Evolutionary conservation across 2,797 vertebrate species (phyloP).

Genomic region (Catamblyrhynchus diadema): DNA sequence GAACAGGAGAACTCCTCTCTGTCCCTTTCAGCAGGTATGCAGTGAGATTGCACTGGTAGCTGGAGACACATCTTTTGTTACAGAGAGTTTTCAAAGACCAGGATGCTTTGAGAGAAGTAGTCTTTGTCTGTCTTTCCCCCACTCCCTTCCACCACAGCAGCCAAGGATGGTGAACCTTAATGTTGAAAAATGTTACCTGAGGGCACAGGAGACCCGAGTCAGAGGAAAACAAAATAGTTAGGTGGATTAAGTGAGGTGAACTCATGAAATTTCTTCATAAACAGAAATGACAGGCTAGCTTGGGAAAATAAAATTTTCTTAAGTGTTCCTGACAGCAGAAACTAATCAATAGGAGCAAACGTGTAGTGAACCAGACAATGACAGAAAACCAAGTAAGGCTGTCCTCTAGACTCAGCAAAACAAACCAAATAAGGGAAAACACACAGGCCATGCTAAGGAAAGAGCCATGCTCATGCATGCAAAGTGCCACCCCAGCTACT

Average conservation of each 20-base stretch:
- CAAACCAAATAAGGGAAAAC: background rate
- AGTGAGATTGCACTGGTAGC: background rate
- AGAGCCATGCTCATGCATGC: rapidly evolving
- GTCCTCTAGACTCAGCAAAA: background rate
- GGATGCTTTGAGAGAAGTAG: background rate
- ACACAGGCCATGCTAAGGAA: rapidly evolving
- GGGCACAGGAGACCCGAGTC: background rate
- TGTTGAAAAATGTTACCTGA: background rate
- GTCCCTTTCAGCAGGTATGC: background rate
- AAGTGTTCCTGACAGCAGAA: constrained; percentile 29
- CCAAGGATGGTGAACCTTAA: background rate
- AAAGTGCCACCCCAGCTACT: background rate
- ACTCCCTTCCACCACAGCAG: background rate
- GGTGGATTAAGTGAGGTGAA: constrained; percentile 26
- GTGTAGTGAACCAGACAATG: rapidly evolving
- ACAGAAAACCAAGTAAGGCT: background rate
- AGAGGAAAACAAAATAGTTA: constrained; percentile 29
- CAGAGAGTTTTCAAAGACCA: background rate
- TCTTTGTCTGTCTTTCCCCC: background rate
- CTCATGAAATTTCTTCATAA: constrained; percentile 24
- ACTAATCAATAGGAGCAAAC: background rate
- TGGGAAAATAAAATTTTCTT: constrained; percentile 6
- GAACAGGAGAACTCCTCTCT: background rate
- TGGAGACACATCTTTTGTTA: background rate
- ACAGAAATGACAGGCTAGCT: constrained; percentile 33